Base-by-base conservation (phyloP, 2,797 vertebrate genomes). In the Margarornis squamiger region DNA sequence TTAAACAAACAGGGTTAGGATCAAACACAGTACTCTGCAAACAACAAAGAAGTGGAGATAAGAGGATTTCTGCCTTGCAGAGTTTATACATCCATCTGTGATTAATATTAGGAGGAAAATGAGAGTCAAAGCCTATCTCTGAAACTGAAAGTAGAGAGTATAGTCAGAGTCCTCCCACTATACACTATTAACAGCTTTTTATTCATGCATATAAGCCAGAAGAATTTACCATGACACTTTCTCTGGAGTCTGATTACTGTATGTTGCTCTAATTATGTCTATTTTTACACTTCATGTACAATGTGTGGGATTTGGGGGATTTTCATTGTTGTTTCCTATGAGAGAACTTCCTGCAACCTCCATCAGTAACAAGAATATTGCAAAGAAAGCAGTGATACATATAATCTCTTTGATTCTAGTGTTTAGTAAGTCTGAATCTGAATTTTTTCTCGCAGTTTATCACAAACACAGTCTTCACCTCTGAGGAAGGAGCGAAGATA, bases 21-120 rank as follows among this genome's bases (percentile, higher is more conserved):
- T 71, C 49, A 81, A 49, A 39, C 66, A 90, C 51, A 41, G 61
- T 19, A 67, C 54, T 29, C 75, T 83, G 79, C 57, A 89, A 67
- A 73, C 93, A 90, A 90, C 63, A 95, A 95, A 91, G 54, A 94
- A 94, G 52, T 79, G 30, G 57, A 90, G 90, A 94, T 94, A 96
- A 96, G 93, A 96, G 96, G 92, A 96, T 96, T 97, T 96, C 67
- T 95, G 90, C 67, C 78, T 88, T 89, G 51, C 71, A 71, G 77
- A 93, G 48, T 94, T 92, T 86, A 86, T 71, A 92, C 18, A 85
- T 88, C 74, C 86, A 96, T 82, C 92, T 94, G 90, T 91, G 90
- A 95, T 96, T 95, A 95, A 92, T 74, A 95, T 77, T 58, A 82
- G 36, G n/a, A 66, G 55, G 48, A 83, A 93, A 95, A 94, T 38